Evolutionary conservation across 2,113 vertebrate genomes (phyloP), one percentile per base, ranked within the genome.

Genomic region (Urocynchramus pylzowi): DNA sequence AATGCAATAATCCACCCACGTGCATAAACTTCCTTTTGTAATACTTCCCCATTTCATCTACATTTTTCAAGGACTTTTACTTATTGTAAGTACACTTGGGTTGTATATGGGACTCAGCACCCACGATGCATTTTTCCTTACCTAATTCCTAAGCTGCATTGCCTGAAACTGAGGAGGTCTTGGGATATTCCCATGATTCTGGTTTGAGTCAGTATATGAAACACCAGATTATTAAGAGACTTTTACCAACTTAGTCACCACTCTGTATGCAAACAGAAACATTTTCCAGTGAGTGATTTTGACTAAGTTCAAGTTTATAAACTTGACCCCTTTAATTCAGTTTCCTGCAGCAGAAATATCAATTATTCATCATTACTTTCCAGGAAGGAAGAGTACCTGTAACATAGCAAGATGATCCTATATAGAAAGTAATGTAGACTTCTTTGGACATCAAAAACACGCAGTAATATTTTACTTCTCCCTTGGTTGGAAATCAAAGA

Each of bases 401-500:
- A 63, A 81, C n/a, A 37, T 5, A 84, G 61, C 50, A 74, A 78
- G 52, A 42, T 4, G 6, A 33, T 92, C 65, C 65, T 84, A 49
- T 41, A 89, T 5, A 68, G 57, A 77, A 84, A 53, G 53, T 82
- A 78, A 88, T 35, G 19, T 21, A 84, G 60, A 65, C 21, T 33
- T 80, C 79, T 88, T 63, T 94, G 73, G 53, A 71, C 44, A 47
- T 92, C 41, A 69, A 79, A 94, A 93, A 2, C 41, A 35, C 57
- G 41, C 53, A 75, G 45, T 84, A 90, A 79, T 92, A 93, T 93
- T 95, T 97, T 80, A 84, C 49, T 90, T 90, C n/a, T 90, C 80
- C 56, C 44, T 92, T 90, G 56, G 44, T 90, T 89, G 33, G 45
- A 69, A 90, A 87, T 93, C 56, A 89, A 94, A 95, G 76, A 52